A percentile compares a stretch with the other conserved stretches of the same genome.
Evolutionary conservation across 2,888 invertebrate genomes (phyloP).

Genomic region (Gari tellinella): DNA sequence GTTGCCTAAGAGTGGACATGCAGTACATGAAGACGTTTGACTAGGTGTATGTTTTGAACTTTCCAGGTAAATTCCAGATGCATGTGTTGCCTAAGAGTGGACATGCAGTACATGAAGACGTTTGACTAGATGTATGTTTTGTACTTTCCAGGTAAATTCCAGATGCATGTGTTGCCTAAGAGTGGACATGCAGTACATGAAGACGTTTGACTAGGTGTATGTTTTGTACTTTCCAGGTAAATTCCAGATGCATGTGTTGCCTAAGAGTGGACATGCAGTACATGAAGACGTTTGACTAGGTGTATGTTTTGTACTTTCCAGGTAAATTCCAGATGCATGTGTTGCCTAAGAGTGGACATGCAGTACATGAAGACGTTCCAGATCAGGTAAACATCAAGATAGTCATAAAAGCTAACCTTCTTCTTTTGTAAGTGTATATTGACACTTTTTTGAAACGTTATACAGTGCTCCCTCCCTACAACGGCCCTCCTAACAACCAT

Average conservation of each 20-base stretch:
- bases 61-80: slow-evolving; percentile 94
- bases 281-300: too few species aligned
- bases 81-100: slow-evolving; percentile 97
- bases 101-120: slow-evolving; percentile 98
- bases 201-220: too few species aligned
- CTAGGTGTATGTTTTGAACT: too few species aligned
- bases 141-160: slow-evolving; percentile 92
- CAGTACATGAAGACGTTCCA: slow-evolving; percentile 98
- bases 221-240: slow-evolving; percentile 88
- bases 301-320: too few species aligned
- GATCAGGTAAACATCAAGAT: slow-evolving; percentile 91
- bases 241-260: slow-evolving; percentile 97
- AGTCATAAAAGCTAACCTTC: too few species aligned
- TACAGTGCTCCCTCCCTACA: too few species aligned
- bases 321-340: slow-evolving; percentile 97
- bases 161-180: slow-evolving; percentile 96
- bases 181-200: slow-evolving; percentile 99
- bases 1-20: too few species aligned
- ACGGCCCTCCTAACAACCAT: too few species aligned
- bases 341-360: slow-evolving; percentile 96
- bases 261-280: slow-evolving; percentile 97
- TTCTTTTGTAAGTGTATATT: neutral
- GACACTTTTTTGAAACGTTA: too few species aligned
- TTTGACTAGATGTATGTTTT: too few species aligned
- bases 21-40: too few species aligned